These are phyloP conservation scores for Echinarachnius parma DNA, from an alignment of 53 echinoderm and acorn worm genomes.

Conservation along the genomic window DNA sequence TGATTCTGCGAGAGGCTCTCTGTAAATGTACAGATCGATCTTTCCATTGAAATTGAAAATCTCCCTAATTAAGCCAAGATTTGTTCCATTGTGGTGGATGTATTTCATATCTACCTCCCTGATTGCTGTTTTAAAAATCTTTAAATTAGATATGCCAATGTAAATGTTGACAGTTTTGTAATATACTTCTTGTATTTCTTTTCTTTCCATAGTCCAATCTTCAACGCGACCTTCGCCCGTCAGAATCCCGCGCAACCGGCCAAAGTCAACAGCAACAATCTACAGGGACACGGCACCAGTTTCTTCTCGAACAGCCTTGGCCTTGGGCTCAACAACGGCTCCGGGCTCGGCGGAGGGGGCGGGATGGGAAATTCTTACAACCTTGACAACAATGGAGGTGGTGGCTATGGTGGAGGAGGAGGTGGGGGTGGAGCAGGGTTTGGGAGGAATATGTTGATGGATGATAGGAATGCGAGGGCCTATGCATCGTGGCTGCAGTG, in stretches of 20 bases:
- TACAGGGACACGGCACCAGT: constrained; percentile 1
- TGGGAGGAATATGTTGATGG: constrained; percentile 61
- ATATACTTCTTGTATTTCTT: too few relatives aligned
- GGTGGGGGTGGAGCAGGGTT: constrained; percentile 30
- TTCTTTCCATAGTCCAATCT: constrained; percentile 78
- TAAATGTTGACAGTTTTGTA: too few relatives aligned
- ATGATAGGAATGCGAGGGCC: constrained; percentile 84
- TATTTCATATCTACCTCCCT: too few relatives aligned
- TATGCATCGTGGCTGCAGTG: constrained; percentile 90
- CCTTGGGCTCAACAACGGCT: constrained; percentile 11
- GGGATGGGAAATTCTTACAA: not conserved
- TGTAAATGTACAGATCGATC: too few relatives aligned
- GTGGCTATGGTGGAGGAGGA: constrained; percentile 4
- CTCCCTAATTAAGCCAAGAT: too few relatives aligned
- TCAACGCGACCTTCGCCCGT: constrained; percentile 90
- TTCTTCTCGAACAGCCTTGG: constrained; percentile 32
- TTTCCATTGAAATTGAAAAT: too few relatives aligned
- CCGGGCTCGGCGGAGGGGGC: not conserved
- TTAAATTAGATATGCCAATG: too few relatives aligned
- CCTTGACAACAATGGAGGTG: not conserved
- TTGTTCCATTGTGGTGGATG: too few relatives aligned
- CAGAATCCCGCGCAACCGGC: constrained; percentile 59
- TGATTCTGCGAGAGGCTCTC: too few relatives aligned
- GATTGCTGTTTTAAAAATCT: too few relatives aligned
- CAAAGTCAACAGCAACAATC: constrained; percentile 17